phyloP scores from a whole-genome alignment of 2,888 invertebrate genomes.

The Sarcophaga caerulescens region DNA sequence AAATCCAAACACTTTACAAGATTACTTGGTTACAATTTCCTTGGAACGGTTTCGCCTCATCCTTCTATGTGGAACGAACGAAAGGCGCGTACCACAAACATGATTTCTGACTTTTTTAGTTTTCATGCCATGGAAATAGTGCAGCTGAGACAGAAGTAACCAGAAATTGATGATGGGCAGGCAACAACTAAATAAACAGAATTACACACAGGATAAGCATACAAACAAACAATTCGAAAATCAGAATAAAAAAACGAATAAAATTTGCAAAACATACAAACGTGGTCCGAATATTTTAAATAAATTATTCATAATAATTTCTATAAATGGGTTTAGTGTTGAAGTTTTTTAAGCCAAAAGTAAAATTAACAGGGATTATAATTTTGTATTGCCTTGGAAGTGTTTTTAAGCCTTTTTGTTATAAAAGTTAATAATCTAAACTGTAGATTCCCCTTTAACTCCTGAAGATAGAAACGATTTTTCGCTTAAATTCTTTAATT shows the following conservation, averaged over 20 bases:
- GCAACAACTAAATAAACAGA: slow-evolving; percentile 45
- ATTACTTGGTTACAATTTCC: slow-evolving; percentile 41
- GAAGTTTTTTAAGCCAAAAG: not conserved
- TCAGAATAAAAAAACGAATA: not conserved
- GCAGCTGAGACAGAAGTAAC: slow-evolving; percentile 53
- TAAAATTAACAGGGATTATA: no score
- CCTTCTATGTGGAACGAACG: not conserved
- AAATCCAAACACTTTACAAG: slow-evolving; percentile 66
- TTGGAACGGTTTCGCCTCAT: not conserved
- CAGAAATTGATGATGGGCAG: not conserved
- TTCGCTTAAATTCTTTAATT: no score
- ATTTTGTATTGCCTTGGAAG: no score
- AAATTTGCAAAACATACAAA: slow-evolving; percentile 52
- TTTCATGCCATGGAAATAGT: slow-evolving; percentile 49
- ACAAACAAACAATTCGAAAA: not conserved
- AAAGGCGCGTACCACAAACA: slow-evolving; percentile 15
- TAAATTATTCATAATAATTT: slow-evolving; percentile 13
- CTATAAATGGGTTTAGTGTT: slow-evolving; percentile 22
- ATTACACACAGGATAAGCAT: not conserved
- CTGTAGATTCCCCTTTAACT: no score
- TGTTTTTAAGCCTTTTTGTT: no score
- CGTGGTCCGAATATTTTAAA: slow-evolving; percentile 59
- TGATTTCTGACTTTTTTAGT: slow-evolving; percentile 34
- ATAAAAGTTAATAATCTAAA: no score
- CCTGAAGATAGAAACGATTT: no score